A percentile compares a stretch with the other conserved stretches of the same genome.
Conservation (phyloP, 2,113 vertebrate species). For the Ceyx margarethae region DNA sequence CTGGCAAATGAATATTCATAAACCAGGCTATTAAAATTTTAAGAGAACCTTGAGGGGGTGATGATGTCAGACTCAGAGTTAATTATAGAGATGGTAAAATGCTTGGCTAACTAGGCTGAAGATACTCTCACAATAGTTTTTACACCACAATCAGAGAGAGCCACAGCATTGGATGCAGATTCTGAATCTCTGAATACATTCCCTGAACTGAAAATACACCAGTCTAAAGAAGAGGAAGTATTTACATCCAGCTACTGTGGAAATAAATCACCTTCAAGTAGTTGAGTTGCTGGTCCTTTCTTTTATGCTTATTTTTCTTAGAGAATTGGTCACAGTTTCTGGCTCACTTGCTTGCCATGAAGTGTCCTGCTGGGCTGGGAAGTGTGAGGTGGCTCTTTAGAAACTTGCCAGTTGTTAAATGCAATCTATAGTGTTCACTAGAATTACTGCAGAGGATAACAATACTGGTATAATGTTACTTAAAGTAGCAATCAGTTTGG, state of each 20-base stretch:
- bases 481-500: neutral
- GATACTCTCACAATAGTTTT: neutral
- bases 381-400: neutral
- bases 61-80: slow-evolving; percentile 43
- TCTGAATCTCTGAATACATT: neutral
- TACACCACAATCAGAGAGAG: neutral
- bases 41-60: slow-evolving; percentile 20
- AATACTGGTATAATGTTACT: neutral
- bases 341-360: neutral
- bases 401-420: neutral
- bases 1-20: slow-evolving; percentile 51
- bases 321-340: neutral
- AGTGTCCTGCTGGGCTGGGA: neutral
- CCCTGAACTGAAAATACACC: neutral
- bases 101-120: neutral
- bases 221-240: neutral
- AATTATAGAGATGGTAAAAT: slow-evolving; percentile 24
- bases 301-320: neutral
- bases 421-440: neutral
- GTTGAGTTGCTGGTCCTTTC: neutral
- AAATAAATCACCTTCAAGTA: neutral
- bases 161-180: neutral
- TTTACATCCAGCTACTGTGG: neutral
- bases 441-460: neutral
- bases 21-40: slow-evolving; percentile 42